phyloP scores from a whole-genome alignment of 2,797 vertebrate genomes.

The Phoxinus dragarum region DNA sequence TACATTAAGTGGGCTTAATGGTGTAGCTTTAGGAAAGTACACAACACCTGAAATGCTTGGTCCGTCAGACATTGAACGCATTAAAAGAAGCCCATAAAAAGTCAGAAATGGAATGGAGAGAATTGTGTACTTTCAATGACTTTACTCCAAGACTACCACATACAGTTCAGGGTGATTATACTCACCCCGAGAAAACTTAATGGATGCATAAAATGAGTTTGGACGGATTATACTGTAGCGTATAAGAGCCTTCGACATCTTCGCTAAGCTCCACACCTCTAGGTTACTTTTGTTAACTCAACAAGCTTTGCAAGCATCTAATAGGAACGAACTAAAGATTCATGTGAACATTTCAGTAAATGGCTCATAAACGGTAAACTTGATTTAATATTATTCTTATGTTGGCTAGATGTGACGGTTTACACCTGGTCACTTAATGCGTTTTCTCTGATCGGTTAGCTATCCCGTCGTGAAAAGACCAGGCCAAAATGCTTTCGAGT shows the following conservation, averaged over 20 bases:
- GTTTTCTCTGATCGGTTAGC: not conserved
- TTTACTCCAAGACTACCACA: not conserved
- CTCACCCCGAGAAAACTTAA: not conserved
- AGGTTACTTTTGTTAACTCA: not conserved
- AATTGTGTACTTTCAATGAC: not conserved
- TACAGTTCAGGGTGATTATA: not conserved
- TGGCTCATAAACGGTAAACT: not conserved
- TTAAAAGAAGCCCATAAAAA: not conserved
- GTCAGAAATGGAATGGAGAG: not conserved
- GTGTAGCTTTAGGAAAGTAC: conserved; percentile 2
- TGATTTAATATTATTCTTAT: not conserved
- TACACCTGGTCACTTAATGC: not conserved
- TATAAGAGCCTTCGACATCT: not conserved
- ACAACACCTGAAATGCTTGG: not conserved
- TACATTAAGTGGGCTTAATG: conserved; percentile 3
- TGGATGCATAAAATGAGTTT: not conserved
- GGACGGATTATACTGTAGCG: not conserved
- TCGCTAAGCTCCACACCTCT: not conserved
- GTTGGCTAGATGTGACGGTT: not conserved
- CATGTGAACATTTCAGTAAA: not conserved
- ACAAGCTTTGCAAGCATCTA: not conserved
- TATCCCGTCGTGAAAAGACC: not conserved
- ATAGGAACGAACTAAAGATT: not conserved
- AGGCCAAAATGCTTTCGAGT: not conserved
- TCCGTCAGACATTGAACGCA: conserved; percentile 4